Base-by-base conservation (phyloP, 2,888 invertebrate genomes). In the Apamea monoglypha region DNA sequence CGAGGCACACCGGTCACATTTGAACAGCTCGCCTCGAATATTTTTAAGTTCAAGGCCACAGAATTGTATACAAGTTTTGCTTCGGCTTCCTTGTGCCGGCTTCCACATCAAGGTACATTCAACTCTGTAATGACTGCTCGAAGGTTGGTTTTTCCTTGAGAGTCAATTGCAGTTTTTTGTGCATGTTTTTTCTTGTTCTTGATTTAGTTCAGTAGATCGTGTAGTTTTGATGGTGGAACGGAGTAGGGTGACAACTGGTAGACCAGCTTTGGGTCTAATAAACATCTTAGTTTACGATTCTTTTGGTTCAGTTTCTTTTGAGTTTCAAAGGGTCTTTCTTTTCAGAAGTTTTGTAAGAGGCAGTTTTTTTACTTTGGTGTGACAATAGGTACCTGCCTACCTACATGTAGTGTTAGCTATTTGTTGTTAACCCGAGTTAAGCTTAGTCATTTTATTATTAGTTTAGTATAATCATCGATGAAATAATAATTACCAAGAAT, bases 1-100 rank as follows among this genome's bases (percentile, higher is more conserved):
- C 85, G 91, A 90, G 90, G 91, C 91, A 83, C 87, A 87, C 89
- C 88, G 87, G 85, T 88, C 89, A 89, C 89, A 89, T 88, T 88
- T 84, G 90, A 92, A 92, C 92, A 93, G 92, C 92, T 92, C 91
- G 91, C 92, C 93, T 94, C 92, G 88, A 92, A 91, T 90, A 91
- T 90, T 92, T 93, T 89, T 89, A 95, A 96, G 96, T 96, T 96
- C 96, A 96, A 95, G 96, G 96, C 89, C 94, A 92, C 87, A 87
- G 88, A 93, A 93, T 92, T 93, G 92, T 94, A 94, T 94, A 93
- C 93, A 92, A 92, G 92, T 91, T 92, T 91, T 89, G 88, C 91
- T 91, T 92, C 89, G 87, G 94, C 95, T 96, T 96, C 95, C 96
- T 94, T 92, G 89, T 95, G 91, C 92, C 90, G 89, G 91, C 90